Evolutionary conservation across 2,113 vertebrate species (phyloP), one percentile per base, ranked within the genome.

Genomic region (Thomomys bottae): DNA sequence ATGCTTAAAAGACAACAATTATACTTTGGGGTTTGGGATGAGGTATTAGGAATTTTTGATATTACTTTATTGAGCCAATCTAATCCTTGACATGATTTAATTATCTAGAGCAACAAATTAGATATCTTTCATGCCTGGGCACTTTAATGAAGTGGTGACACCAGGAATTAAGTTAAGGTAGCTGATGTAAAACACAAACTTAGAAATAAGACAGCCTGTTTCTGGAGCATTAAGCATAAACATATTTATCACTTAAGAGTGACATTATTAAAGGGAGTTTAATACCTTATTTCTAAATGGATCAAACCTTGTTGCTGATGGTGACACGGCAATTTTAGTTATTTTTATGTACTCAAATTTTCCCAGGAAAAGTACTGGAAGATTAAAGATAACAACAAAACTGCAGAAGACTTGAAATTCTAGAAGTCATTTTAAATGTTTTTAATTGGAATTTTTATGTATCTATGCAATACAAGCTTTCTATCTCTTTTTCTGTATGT

Each of bases 121-220:
- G 97, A 96, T 94, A 96, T 94, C 96, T 91, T 96, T 96, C 96
- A 97, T 0, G 92, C 95, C 95, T 96, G 90, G 81, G 96, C 97
- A 96, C 97, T 97, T 97, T 98, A 98, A 98, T 94, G 68, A 96
- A 92, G 97, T 96, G 96, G 96, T 95, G 95, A 93, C 92, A 97
- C 92, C 11, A 96, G 94, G 96, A 96, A 98, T 98, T 97, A 98
- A 98, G 99, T 98, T 98, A 98, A 97, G 98, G 96, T 97, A 97
- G 92, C 92, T 94, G 94, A 95, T 96, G 91, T 94, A 88, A 96
- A 92, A 95, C 49, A 94, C 91, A 96, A 97, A 93, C 5, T 4
- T 88, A 89, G 72, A 95, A 96, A 89, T 84, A 80, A 94, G 94
- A 94, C 59, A 91, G 95, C 97, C 96, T 88, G 92, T 96, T 68